Conservation (phyloP, 2,797 vertebrate species). For the Tiaroga cobitis region DNA sequence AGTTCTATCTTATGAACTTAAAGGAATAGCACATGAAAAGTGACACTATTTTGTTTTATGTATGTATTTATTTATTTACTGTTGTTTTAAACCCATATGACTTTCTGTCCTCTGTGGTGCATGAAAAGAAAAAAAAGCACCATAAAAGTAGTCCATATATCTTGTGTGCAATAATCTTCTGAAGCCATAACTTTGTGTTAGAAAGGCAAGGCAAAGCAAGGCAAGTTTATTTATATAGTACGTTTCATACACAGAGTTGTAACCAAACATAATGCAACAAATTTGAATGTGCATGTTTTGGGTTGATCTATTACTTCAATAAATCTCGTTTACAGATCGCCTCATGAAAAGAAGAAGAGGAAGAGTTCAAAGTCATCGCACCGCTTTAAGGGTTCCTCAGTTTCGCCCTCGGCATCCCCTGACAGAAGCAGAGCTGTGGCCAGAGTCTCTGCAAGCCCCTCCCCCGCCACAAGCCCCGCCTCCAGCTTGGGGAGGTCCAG, state of each 20-base stretch:
- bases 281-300: neutral
- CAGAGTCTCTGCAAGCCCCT: constrained; percentile 78
- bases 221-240: neutral
- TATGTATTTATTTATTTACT: neutral
- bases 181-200: neutral
- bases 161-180: neutral
- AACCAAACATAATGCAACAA: neutral
- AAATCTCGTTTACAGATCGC: constrained; percentile 72
- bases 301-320: neutral
- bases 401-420: constrained; percentile 84
- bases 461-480: constrained; percentile 87
- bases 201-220: neutral
- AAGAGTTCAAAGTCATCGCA: constrained; percentile 76
- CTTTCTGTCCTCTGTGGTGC: neutral
- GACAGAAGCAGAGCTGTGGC: constrained; percentile 76
- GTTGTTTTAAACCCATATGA: neutral
- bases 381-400: constrained; percentile 80
- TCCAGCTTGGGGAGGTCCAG: constrained; percentile 90
- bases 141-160: neutral
- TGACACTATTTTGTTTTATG: neutral
- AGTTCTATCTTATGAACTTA: neutral
- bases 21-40: neutral
- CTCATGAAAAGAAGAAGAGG: constrained; percentile 86
- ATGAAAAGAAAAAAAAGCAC: neutral
- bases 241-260: neutral